These are phyloP conservation scores for Actinernus sp. DNA, from an alignment of 92 coral and sea anemone genomes.

Conservation along the genomic window DNA sequence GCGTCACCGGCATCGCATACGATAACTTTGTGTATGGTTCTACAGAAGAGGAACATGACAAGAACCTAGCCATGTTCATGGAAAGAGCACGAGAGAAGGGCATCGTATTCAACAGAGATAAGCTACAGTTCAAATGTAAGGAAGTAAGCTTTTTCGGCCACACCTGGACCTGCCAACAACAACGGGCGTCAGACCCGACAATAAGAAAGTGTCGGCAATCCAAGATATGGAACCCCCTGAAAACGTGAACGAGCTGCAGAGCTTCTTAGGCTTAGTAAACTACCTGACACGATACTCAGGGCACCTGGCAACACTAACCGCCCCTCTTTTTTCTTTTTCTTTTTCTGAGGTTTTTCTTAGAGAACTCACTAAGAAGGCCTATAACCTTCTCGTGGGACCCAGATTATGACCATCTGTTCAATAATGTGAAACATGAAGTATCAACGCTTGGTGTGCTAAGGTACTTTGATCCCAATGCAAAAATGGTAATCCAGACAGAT, in stretches of 20 bases:
- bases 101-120: slow-evolving; percentile 26
- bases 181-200: too few relatives aligned
- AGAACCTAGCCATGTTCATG: slow-evolving; percentile 18
- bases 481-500: slow-evolving; percentile 35
- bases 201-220: slow-evolving; percentile 47
- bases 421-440: slow-evolving; percentile 26
- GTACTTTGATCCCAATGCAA: slow-evolving; percentile 42
- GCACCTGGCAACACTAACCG: slow-evolving; percentile 15
- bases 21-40: slow-evolving; percentile 45
- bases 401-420: slow-evolving; percentile 38
- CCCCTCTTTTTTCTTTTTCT: too few relatives aligned
- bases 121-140: slow-evolving; percentile 20
- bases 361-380: slow-evolving; percentile 40
- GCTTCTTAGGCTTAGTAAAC: slow-evolving; percentile 19
- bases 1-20: slow-evolving; percentile 64
- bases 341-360: too few relatives aligned
- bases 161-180: not conserved
- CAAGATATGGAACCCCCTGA: slow-evolving; percentile 34
- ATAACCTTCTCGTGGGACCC: slow-evolving; percentile 16
- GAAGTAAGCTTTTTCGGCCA: slow-evolving; percentile 14
- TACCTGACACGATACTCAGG: slow-evolving; percentile 32
- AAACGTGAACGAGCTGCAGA: slow-evolving; percentile 28
- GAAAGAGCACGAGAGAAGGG: slow-evolving; percentile 36
- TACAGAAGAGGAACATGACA: slow-evolving; percentile 40
- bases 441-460: slow-evolving; percentile 27